Evolutionary conservation across 2,888 invertebrate genomes (phyloP).

Genomic region (Lasioglossum zephyrum): DNA sequence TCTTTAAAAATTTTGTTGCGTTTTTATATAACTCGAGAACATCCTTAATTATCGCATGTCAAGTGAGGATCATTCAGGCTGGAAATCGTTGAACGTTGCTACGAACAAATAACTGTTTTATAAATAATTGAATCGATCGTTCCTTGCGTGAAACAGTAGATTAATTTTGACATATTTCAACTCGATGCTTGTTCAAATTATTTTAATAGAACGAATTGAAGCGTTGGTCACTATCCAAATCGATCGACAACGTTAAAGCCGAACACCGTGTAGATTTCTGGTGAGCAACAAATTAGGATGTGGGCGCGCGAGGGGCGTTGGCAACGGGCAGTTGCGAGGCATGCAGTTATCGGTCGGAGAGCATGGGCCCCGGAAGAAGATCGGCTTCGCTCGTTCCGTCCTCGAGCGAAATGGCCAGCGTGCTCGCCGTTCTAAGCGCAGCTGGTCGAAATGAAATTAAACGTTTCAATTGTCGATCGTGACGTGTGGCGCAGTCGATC

Average conservation of each 20-base stretch:
- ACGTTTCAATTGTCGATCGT: neutral
- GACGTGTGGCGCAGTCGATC: neutral
- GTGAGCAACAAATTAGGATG: conserved; percentile 1
- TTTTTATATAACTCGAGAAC: too few relatives aligned
- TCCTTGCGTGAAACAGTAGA: too few relatives aligned
- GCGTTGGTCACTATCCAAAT: neutral
- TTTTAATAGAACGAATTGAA: neutral
- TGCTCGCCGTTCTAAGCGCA: neutral
- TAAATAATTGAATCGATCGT: too few relatives aligned
- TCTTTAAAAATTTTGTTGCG: too few relatives aligned
- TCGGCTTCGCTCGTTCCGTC: neutral
- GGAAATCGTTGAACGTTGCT: too few relatives aligned
- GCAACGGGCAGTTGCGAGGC: neutral
- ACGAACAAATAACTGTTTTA: too few relatives aligned
- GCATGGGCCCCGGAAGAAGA: neutral
- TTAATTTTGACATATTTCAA: too few relatives aligned
- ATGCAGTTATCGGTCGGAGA: neutral
- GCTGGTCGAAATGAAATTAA: conserved; percentile 5
- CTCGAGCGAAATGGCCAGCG: neutral
- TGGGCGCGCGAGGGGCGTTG: neutral
- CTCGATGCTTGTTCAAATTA: too few relatives aligned
- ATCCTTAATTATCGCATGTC: too few relatives aligned
- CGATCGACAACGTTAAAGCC: neutral
- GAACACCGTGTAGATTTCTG: conserved; percentile 1
- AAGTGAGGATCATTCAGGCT: too few relatives aligned